These are phyloP conservation scores for Lithophane socia DNA, from an alignment of 2,888 invertebrate genomes.

Conservation along the genomic window DNA sequence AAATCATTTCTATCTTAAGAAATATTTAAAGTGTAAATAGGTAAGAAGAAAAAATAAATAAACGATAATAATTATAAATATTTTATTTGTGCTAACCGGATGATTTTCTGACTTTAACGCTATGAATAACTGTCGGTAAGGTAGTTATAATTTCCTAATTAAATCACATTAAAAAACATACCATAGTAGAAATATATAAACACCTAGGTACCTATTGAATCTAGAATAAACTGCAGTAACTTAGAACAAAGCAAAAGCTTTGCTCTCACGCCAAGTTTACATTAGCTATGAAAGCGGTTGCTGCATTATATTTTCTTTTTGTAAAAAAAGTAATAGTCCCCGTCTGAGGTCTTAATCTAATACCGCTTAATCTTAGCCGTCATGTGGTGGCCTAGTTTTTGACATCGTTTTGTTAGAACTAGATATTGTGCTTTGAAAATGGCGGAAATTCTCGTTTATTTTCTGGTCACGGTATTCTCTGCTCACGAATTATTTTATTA, in stretches of 20 bases:
- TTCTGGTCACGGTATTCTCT: not conserved
- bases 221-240: constrained; percentile 39
- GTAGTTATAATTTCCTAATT: not conserved
- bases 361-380: constrained; percentile 48
- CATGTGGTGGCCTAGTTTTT: constrained; percentile 32
- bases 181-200: not conserved
- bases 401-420: constrained; percentile 30
- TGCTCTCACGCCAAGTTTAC: constrained; percentile 74
- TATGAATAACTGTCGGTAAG: not conserved
- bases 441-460: not conserved
- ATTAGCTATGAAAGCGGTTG: constrained; percentile 71
- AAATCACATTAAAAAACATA: not conserved
- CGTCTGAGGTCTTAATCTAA: constrained; percentile 65
- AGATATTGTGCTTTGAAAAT: constrained; percentile 18
- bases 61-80: too few species aligned
- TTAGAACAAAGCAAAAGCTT: constrained; percentile 60
- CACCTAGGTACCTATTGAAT: not conserved
- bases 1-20: too few species aligned
- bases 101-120: not conserved
- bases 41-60: too few species aligned
- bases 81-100: too few species aligned
- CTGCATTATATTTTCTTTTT: constrained; percentile 63
- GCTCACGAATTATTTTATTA: not conserved
- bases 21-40: too few species aligned
- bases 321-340: constrained; percentile 55